Conservation (phyloP, 2,113 vertebrate genomes). For the Oxyura jamaicensis region DNA sequence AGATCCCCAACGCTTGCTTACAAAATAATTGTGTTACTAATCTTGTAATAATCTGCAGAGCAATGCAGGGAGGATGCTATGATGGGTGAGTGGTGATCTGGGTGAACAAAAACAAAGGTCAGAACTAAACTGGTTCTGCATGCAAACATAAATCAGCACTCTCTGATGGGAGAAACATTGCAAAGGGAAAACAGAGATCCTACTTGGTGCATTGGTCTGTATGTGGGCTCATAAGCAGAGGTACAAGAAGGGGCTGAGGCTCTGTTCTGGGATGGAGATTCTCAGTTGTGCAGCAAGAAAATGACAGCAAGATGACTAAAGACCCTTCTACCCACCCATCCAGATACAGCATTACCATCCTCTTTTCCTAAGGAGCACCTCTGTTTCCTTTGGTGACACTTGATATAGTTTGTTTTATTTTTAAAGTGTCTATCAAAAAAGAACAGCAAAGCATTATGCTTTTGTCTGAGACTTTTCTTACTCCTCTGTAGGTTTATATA, state of each 20-base stretch:
- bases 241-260: neutral
- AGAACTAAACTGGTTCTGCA: neutral
- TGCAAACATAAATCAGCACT: neutral
- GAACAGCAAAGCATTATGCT: neutral
- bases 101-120: neutral
- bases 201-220: neutral
- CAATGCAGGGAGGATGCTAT: neutral
- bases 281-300: neutral
- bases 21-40: neutral
- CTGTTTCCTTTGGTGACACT: neutral
- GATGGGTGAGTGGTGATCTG: neutral
- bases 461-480: neutral
- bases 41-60: neutral
- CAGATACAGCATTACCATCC: neutral
- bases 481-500: neutral
- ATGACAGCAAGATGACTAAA: neutral
- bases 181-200: neutral
- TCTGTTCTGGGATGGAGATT: neutral
- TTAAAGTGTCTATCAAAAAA: neutral
- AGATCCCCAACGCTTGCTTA: neutral
- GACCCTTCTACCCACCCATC: neutral
- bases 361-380: neutral
- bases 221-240: neutral
- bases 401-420: neutral
- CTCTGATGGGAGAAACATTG: neutral